Evolutionary conservation across 2,888 invertebrate genomes (phyloP), one percentile per base, ranked within the genome.

Genomic region (Leucoptera coffeella): DNA sequence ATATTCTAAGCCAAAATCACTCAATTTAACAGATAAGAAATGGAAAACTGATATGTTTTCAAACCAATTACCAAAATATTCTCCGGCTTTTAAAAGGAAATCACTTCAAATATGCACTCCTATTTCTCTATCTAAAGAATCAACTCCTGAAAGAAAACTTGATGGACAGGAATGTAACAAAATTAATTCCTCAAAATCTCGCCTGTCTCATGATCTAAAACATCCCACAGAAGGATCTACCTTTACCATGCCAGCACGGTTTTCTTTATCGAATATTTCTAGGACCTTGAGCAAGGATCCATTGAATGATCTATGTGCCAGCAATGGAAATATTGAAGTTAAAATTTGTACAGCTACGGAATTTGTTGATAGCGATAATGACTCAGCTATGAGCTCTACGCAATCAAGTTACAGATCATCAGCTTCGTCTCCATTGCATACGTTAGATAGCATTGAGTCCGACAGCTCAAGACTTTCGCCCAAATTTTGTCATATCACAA

Each of bases 331-430:
- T 33, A 42, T 64, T 21, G 69, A 67, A 41, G 54, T 65, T 23
- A 67, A 65, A 47, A 53, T 65, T 35, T 64, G 64, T 30, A 67
- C 69, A 10, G 45, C 58, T 17, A 64, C 64, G 19, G 75, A 53
- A 43, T 60, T 67, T 40, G 77, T 82, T 37, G 86, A 86, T 38
- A 85, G 85, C 41, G 90, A 90, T 50, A 88, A 87, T 42, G 90
- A 91, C 53, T 90, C 89, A 14, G 89, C 89, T 4, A 85, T 90
- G 49, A 89, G 89, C 48, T 85, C 85, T 25, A 85, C 85, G 38
- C 81, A 86, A 28, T 88, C 86, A 23, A 84, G 84, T 47, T 81
- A 80, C 47, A 77, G 84, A 37, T 85, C 85, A 3, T 79, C 82
- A 34, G 81, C 80, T 32, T 78, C 79, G 35, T 87, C 89, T 14